phyloP scores from a whole-genome alignment of 2,797 vertebrate genomes.

The Bradypus variegatus region DNA sequence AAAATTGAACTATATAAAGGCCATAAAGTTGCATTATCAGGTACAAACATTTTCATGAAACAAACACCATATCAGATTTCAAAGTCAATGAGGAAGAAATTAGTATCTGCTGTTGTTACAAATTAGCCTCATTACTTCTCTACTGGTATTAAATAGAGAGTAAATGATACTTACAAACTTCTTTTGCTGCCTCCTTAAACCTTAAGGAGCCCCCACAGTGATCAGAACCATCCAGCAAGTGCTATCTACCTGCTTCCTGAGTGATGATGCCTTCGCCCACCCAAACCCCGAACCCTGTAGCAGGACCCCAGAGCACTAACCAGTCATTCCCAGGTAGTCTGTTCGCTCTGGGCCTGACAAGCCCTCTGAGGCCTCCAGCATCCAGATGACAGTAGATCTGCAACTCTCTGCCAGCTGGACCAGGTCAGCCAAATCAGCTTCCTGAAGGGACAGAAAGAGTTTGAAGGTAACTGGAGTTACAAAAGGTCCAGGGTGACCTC shows the following conservation, averaged over 20 bases:
- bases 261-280: neutral
- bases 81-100: neutral
- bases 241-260: neutral
- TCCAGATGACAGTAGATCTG: slow-evolving; percentile 68
- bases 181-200: neutral
- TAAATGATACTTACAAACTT: neutral
- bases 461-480: neutral
- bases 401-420: slow-evolving; percentile 71
- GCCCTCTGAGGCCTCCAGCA: slow-evolving; percentile 79
- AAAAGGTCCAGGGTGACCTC: neutral
- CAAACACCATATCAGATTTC: slow-evolving; percentile 22
- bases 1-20: neutral
- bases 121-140: slow-evolving; percentile 3
- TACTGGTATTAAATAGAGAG: neutral
- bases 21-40: neutral
- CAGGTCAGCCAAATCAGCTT: slow-evolving; percentile 27
- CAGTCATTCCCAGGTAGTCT: slow-evolving; percentile 78
- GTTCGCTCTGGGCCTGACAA: slow-evolving; percentile 69
- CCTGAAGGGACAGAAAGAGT: slow-evolving; percentile 45
- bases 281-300: neutral
- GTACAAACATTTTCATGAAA: slow-evolving; percentile 35
- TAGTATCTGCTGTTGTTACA: neutral
- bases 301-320: slow-evolving; percentile 64
- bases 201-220: neutral
- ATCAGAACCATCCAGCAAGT: neutral